Conservation (phyloP, 2,797 vertebrate genomes). For the Chelidonichthys spinosus region DNA sequence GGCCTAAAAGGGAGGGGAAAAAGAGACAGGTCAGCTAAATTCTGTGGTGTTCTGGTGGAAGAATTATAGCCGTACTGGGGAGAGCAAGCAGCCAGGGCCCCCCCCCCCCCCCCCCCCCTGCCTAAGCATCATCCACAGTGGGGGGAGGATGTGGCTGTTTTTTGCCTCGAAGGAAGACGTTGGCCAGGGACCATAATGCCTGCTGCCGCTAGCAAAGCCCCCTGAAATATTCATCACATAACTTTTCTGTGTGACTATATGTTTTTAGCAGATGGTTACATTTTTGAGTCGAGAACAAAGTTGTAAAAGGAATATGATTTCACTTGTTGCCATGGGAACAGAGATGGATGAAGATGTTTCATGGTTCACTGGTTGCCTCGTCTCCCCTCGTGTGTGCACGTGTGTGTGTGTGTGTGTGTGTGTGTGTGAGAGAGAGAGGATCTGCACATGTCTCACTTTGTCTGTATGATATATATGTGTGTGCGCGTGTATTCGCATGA, state of each 20-base stretch:
- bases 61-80: slow-evolving; percentile 44
- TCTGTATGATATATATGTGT: slow-evolving; percentile 36
- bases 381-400: slow-evolving; percentile 36
- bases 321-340: slow-evolving; percentile 88
- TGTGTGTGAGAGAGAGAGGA: slow-evolving; percentile 16
- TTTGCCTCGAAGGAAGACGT: slow-evolving; percentile 68
- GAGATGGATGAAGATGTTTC: slow-evolving; percentile 87
- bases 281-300: slow-evolving; percentile 80
- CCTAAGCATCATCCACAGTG: slow-evolving; percentile 54
- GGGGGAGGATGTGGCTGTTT: slow-evolving; percentile 69
- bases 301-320: slow-evolving; percentile 86
- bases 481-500: slow-evolving; percentile 33
- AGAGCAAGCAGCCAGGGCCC: slow-evolving; percentile 55
- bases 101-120: slow-evolving; percentile 64
- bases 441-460: slow-evolving; percentile 1
- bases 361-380: slow-evolving; percentile 79
- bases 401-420: slow-evolving; percentile 47
- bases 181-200: slow-evolving; percentile 78
- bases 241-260: slow-evolving; percentile 80
- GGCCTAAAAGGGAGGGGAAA: slow-evolving; percentile 20
- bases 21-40: slow-evolving; percentile 50
- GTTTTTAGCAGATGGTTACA: slow-evolving; percentile 83
- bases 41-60: slow-evolving; percentile 35
- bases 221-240: slow-evolving; percentile 82
- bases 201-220: slow-evolving; percentile 69